These are phyloP conservation scores for Sardinella longiceps DNA, from an alignment of 2,797 vertebrate genomes.

Conservation along the genomic window DNA sequence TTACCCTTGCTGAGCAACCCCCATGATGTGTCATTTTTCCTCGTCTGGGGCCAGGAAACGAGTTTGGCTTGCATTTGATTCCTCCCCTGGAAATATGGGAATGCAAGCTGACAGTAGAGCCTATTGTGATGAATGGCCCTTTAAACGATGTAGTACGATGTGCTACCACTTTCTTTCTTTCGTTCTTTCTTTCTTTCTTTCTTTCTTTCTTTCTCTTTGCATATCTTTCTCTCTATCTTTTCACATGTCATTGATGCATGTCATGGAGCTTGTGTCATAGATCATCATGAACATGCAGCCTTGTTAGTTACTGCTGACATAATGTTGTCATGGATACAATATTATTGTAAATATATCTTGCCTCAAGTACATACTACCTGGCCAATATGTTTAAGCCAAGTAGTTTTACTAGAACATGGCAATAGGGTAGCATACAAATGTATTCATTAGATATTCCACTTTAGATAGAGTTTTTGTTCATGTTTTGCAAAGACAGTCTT, in stretches of 20 bases:
- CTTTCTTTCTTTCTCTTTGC: too few relatives aligned
- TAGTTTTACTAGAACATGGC: too few relatives aligned
- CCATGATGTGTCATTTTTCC: conserved; percentile 70
- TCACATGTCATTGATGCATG: neutral
- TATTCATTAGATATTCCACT: too few relatives aligned
- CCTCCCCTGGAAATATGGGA: conserved; percentile 66
- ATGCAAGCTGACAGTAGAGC: conserved; percentile 70
- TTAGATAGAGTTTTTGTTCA: neutral
- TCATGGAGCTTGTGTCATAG: conserved; percentile 42
- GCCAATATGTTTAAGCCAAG: too few relatives aligned
- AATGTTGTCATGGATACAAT: neutral
- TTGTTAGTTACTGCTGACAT: conserved; percentile 28
- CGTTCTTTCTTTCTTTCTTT: conserved; percentile 19
- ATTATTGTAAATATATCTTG: too few relatives aligned
- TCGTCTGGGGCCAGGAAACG: conserved; percentile 59
- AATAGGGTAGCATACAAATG: too few relatives aligned
- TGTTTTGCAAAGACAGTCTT: neutral
- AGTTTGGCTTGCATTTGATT: conserved; percentile 69
- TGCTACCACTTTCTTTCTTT: conserved; percentile 61
- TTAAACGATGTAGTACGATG: conserved; percentile 76
- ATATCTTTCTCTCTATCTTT: neutral
- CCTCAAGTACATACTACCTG: too few relatives aligned
- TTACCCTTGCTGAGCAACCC: conserved; percentile 34
- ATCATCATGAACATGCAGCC: too few relatives aligned
- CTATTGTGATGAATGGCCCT: conserved; percentile 78